A percentile compares a stretch with the other conserved stretches of the same genome.
Evolutionary conservation across 2,888 invertebrate species (phyloP).

Genomic region (Eueremaeus valkanovi): DNA sequence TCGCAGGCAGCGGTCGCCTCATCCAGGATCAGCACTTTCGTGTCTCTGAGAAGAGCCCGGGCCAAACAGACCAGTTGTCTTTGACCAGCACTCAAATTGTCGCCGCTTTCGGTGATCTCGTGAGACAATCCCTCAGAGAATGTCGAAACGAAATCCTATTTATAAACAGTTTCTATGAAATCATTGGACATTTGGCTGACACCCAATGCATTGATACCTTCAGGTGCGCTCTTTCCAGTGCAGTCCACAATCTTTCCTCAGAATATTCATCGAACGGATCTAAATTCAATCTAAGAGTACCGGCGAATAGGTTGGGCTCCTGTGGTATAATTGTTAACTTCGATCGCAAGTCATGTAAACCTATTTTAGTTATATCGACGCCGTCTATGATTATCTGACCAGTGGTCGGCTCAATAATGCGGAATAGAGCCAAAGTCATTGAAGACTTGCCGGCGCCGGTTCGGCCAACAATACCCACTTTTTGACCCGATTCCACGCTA

Average conservation of each 20-base stretch:
- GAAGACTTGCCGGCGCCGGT: constrained; percentile 53
- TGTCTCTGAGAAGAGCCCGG: constrained; percentile 44
- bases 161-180: constrained; percentile 58
- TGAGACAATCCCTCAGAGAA: constrained; percentile 51
- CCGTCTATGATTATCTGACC: constrained; percentile 52
- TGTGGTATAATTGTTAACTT: constrained; percentile 52
- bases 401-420: constrained; percentile 50
- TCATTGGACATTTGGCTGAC: too few species aligned
- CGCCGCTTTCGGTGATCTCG: constrained; percentile 55
- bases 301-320: constrained; percentile 72
- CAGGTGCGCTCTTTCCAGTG: constrained; percentile 58
- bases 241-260: constrained; percentile 58
- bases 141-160: constrained; percentile 57
- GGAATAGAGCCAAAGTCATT: constrained; percentile 50
- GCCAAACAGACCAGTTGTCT: constrained; percentile 46
- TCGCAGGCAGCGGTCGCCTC: constrained; percentile 47
- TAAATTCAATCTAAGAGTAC: constrained; percentile 80
- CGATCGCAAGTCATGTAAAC: constrained; percentile 52
- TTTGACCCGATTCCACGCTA: constrained; percentile 73
- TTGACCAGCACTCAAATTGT: constrained; percentile 36
- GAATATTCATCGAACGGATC: constrained; percentile 69
- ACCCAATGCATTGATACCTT: too few species aligned
- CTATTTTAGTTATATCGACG: constrained; percentile 50
- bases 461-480: constrained; percentile 56
- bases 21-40: constrained; percentile 45